Conservation (phyloP, 1,140 invertebrate genomes). For the Tribolium castaneum region DNA sequence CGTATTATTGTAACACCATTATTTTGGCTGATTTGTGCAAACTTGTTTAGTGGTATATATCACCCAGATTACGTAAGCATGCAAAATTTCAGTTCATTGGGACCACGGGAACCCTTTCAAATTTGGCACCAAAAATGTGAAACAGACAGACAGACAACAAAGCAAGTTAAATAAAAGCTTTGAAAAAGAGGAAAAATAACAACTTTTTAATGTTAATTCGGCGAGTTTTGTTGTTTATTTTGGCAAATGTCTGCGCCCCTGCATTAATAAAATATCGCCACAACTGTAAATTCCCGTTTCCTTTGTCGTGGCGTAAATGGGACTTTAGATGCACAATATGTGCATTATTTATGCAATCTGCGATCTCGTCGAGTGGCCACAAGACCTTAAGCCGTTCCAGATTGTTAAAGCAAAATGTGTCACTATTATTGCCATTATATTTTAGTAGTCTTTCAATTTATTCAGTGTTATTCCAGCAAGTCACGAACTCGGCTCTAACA, state of each 20-base stretch:
- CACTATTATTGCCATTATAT: slow-evolving; percentile 4
- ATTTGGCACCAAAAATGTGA: too few species aligned
- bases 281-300: slow-evolving; percentile 8
- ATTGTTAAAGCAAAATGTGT: slow-evolving; percentile 21
- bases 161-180: too few species aligned
- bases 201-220: too few species aligned
- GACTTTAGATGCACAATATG: slow-evolving; percentile 1
- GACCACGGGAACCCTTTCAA: too few species aligned
- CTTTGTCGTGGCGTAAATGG: slow-evolving; percentile 21
- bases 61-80: too few species aligned
- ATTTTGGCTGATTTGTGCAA: too few species aligned
- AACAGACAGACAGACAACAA: too few species aligned
- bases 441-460: not conserved
- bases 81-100: too few species aligned
- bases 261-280: not conserved
- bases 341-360: slow-evolving; percentile 26
- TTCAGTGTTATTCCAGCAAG: not conserved
- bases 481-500: not conserved
- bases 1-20: too few species aligned
- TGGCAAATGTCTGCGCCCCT: not conserved
- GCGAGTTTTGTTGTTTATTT: too few species aligned
- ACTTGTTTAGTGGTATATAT: too few species aligned
- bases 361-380: slow-evolving; percentile 6
- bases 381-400: slow-evolving; percentile 3
- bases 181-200: too few species aligned